Base-by-base conservation (phyloP, 1,140 invertebrate species). In the Coboldia fuscipes region DNA sequence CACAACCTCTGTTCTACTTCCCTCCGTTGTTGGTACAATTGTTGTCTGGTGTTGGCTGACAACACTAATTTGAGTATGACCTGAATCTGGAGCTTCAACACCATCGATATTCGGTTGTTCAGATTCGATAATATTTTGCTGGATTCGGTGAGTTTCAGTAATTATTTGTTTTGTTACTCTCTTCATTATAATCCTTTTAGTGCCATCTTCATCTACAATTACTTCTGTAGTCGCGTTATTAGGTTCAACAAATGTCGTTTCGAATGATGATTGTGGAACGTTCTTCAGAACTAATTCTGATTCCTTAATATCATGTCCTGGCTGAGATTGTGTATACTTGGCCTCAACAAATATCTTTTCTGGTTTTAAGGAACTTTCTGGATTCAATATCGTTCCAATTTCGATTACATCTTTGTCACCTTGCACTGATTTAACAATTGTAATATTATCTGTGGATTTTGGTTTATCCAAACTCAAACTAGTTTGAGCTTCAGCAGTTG, bases 141-240 rank as follows among this genome's bases (percentile, higher is more conserved):
- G 23, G 23, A 24, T 24, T 24, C 23, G 23, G 17, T 33, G 36
- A 19, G 19, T 18, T 22, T 62, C 45, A 17, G 56, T 54, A 23
- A 51, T 54, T 2, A 56, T 62, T 32, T 60, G 47, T n/a, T n/a
- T n/a, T 0, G 60, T 63, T 0, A 75, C 50, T 52, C 77, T 79
- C 38, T 67, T 70, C 0, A 82, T 69, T 30, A 82, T 74, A 36
- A 82, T 80, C 40, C 75, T 63, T 41, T 75, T 80, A 1, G 72
- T 78, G n/a, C 78, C 77, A 54, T 82, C 76, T 17, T 75, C 64
- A 42, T 78, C 75, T 0, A 80, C 73, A 6, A 82, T 68, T 2
- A 82, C 70, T 55, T 81, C 76, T 2, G 69, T 74, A n/a, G 65
- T 60, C 8, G 69, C 72, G 45, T 80, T 70, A 50, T 79, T 75